Percentiles rank a stretch among this genome's conserved stretches.
Conservation (phyloP, 2,113 vertebrate species). For the Felis catus region DNA sequence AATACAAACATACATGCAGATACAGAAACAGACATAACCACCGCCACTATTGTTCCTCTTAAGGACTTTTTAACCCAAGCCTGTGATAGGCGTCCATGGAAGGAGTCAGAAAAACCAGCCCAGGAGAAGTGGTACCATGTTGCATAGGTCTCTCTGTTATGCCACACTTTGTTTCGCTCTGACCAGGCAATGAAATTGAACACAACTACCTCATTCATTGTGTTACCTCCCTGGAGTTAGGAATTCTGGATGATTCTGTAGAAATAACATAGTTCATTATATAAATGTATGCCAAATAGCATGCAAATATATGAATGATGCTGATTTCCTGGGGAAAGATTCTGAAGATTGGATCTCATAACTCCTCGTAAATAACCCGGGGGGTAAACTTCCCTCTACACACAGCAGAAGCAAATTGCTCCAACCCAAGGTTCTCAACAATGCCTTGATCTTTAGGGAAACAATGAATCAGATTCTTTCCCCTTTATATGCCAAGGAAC, state of each 20-base stretch:
- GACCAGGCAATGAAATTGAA: slow-evolving; percentile 23
- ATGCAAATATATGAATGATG: slow-evolving; percentile 41
- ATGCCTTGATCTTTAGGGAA: slow-evolving; percentile 55
- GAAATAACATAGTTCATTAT: slow-evolving; percentile 23
- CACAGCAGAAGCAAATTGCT: slow-evolving; percentile 45
- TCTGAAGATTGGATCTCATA: slow-evolving; percentile 43
- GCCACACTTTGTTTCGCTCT: not conserved
- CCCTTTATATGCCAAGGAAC: slow-evolving; percentile 42
- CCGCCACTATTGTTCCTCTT: not conserved
- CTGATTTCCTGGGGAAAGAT: slow-evolving; percentile 1
- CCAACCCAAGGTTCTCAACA: slow-evolving; percentile 31
- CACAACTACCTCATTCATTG: slow-evolving; percentile 47
- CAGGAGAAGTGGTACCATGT: not conserved
- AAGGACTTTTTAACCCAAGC: not conserved
- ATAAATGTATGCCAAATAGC: slow-evolving; percentile 48
- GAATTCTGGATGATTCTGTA: slow-evolving; percentile 54
- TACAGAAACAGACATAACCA: not conserved
- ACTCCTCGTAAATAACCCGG: slow-evolving; percentile 48
- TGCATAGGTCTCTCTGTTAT: not conserved
- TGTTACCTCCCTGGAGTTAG: slow-evolving; percentile 47
- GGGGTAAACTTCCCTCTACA: slow-evolving; percentile 27
- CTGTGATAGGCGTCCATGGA: not conserved
- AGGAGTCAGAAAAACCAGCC: not conserved
- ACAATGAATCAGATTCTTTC: slow-evolving; percentile 65
- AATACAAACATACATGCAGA: not conserved